A percentile compares a stretch with the other conserved stretches of the same genome.
Evolutionary conservation across 2,797 vertebrate genomes (phyloP).

Genomic region (Hephaestus fuliginosus): DNA sequence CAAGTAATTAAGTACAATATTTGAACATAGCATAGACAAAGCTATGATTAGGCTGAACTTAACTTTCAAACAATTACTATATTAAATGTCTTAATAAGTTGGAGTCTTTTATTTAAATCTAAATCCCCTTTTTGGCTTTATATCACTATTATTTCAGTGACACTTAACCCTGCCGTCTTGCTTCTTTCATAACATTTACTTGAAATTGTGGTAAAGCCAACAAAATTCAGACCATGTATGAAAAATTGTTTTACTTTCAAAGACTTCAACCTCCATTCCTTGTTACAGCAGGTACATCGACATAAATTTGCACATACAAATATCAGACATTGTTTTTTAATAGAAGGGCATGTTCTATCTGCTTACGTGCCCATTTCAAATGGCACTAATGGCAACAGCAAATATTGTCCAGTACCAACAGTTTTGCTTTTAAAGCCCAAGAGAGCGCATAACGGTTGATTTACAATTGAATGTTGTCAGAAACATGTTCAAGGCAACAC

Average conservation of each 20-base stretch:
- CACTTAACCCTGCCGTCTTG: neutral
- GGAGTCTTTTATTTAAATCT: too few relatives aligned
- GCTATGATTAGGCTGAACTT: neutral
- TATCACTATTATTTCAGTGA: neutral
- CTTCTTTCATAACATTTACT: neutral
- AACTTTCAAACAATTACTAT: neutral
- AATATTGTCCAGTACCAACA: slow-evolving; percentile 28
- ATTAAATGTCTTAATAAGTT: neutral
- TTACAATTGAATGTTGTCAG: slow-evolving; percentile 41
- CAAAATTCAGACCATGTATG: slow-evolving; percentile 14
- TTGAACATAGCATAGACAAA: neutral
- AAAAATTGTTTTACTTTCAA: slow-evolving; percentile 68
- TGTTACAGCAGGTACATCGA: slow-evolving; percentile 73
- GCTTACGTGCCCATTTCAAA: slow-evolving; percentile 35
- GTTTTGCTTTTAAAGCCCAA: slow-evolving; percentile 39
- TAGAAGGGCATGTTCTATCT: slow-evolving; percentile 27
- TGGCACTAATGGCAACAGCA: slow-evolving; percentile 52
- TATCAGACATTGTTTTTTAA: slow-evolving; percentile 40
- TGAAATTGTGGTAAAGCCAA: neutral
- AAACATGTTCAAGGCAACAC: slow-evolving; percentile 63
- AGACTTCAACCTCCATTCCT: slow-evolving; percentile 38
- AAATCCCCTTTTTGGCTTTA: neutral
- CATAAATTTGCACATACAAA: slow-evolving; percentile 57
- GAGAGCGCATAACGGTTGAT: slow-evolving; percentile 33
- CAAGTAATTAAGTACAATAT: neutral